Evolutionary conservation across 2,797 vertebrate species (phyloP), one percentile per base, ranked within the genome.

Genomic region (Gobio occitaniae): DNA sequence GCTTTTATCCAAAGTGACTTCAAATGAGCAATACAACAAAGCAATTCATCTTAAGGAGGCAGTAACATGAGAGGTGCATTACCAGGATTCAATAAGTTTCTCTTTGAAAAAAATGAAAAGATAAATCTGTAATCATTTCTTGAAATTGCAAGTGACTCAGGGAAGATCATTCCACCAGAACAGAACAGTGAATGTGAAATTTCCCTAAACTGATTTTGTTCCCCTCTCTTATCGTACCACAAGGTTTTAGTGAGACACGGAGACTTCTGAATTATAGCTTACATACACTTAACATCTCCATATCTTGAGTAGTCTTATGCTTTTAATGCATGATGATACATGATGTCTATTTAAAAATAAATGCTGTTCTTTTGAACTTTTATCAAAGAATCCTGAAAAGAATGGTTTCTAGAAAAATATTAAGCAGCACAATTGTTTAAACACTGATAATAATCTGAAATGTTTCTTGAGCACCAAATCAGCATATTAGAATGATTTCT

Each of bases 21-120:
- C 19, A 76, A 76, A 38, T 56, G 6, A 76, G 19, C 74, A 76
- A 56, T 56, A n/a, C 32, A 76, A 76, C 50, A 76, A 56, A 76
- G 50, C 0, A 32, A 38, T 56, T 76, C 32, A 76, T 36, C 50
- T 3, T 15, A 54, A 75, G 11, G 10, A 75, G 50, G 50, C 50
- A 75, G 50, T 21, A 54, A 54, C 11, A 12, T 54, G 17, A 52
- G 25, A 54, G 17, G 10, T 54, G 11, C 72, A 54, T 54, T 8
- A n/a, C 13, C 10, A 12, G 4, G 29, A 32, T 74, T 74, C 15
- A 74, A 10, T 70, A 74, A 32, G 25, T 11, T 74, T 8, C 25
- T 74, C 70, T 50, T 32, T 19, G 16, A 74, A 29, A 74, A 65
- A 8, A 7, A 8, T 10, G 13, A 6, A 7, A 52, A 5, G 8